A percentile compares a stretch with the other conserved stretches of the same genome.
phyloP scores from a whole-genome alignment of 1,140 invertebrate species.

The Lepidurus packardi region DNA sequence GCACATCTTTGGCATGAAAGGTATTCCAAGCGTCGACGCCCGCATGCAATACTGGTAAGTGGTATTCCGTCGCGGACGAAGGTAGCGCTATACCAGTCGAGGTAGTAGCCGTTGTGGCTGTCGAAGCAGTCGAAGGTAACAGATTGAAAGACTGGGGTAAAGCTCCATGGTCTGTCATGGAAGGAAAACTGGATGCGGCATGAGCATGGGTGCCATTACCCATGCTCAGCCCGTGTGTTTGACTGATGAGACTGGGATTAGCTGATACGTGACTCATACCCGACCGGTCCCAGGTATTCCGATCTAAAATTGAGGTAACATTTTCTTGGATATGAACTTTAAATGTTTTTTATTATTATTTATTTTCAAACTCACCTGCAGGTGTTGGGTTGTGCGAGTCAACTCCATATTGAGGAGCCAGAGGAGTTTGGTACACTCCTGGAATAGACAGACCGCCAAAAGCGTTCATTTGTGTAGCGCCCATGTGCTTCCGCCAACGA shows the following conservation, averaged over 20 bases:
- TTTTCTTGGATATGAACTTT: not conserved
- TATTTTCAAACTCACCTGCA: not conserved
- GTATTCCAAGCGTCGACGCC: not conserved
- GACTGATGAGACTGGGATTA: constrained; percentile 24
- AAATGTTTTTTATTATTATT: not conserved
- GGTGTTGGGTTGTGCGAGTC: constrained; percentile 1
- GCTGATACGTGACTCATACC: constrained; percentile 1
- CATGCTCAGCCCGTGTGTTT: not conserved
- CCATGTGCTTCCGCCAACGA: constrained; percentile 49
- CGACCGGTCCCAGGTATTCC: not conserved
- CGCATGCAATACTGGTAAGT: not conserved
- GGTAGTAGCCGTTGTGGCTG: not conserved
- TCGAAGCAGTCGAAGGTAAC: not conserved
- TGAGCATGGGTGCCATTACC: not conserved
- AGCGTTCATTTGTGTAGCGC: constrained; percentile 34
- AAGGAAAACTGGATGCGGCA: not conserved
- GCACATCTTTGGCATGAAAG: not conserved
- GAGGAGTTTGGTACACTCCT: constrained; percentile 4
- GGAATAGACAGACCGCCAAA: constrained; percentile 2
- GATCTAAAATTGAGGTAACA: not conserved
- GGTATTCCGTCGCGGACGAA: not conserved
- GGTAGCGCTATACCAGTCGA: not conserved
- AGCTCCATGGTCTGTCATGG: not conserved
- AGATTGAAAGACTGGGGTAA: constrained; percentile 10
- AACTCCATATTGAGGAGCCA: constrained; percentile 3